A percentile compares a stretch with the other conserved stretches of the same genome.
Conservation (phyloP, 2,113 vertebrate species). For the Brevimyrus niger region DNA sequence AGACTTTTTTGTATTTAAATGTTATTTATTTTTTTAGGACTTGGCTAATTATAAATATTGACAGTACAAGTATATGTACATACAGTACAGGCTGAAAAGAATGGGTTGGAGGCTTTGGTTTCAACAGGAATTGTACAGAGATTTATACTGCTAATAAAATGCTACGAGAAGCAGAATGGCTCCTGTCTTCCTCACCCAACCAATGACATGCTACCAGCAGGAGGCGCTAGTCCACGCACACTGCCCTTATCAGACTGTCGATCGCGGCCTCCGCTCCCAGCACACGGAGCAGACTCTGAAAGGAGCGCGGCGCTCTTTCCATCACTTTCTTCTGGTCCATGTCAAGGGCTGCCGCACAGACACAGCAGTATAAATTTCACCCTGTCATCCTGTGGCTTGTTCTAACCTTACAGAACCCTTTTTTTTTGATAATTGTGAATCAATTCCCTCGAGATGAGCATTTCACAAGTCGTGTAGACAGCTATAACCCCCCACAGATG, state of each 20-base stretch:
- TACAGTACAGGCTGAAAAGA: slow-evolving; percentile 46
- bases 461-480: not conserved
- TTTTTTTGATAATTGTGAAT: not conserved
- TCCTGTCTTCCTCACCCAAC: not conserved
- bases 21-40: slow-evolving; percentile 83
- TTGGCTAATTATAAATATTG: slow-evolving; percentile 58
- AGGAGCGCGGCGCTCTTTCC: slow-evolving; percentile 41
- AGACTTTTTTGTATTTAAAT: slow-evolving; percentile 78
- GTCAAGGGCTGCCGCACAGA: slow-evolving; percentile 49
- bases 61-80: slow-evolving; percentile 34
- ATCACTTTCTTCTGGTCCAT: slow-evolving; percentile 43
- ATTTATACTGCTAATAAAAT: slow-evolving; percentile 74
- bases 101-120: slow-evolving; percentile 61
- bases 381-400: not conserved
- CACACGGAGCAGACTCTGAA: slow-evolving; percentile 61
- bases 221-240: slow-evolving; percentile 31
- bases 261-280: slow-evolving; percentile 70
- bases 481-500: not conserved
- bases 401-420: not conserved
- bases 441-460: not conserved
- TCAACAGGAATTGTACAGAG: slow-evolving; percentile 54
- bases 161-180: slow-evolving; percentile 21
- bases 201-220: no score
- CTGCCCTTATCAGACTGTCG: slow-evolving; percentile 57
- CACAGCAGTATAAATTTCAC: not conserved